Base-by-base conservation (phyloP, 2,888 invertebrate species). In the Drosophila monieri region DNA sequence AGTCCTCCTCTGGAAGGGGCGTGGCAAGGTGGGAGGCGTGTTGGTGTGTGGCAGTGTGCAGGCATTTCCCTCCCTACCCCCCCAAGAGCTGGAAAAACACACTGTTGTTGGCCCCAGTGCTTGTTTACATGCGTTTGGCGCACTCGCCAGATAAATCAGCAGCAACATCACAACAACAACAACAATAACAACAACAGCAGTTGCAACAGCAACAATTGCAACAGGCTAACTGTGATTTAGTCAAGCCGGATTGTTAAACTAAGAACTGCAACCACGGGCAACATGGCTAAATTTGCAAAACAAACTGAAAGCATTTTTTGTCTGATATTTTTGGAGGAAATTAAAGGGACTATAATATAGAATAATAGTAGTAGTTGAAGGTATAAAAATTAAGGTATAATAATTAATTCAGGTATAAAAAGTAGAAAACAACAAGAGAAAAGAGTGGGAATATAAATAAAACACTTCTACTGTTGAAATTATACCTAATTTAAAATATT, bases 101-200 rank as follows among this genome's bases (percentile, higher is more conserved):
- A 54, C 51, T 70, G 70, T 49, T 54, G 44, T 49, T 54, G 44
- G 51, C 52, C 59, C 49, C 47, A 76, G 32, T 54, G 64, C 78
- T 77, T 81, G 81, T 80, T 80, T 79, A 80, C 81, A 80, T 79
- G 80, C 76, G 72, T 79, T 80, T 76, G 80, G 81, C 77, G 76
- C 76, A 69, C 76, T 69, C 67, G 65, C 74, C 77, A 81, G 79
- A 79, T 81, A 64, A 66, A 62, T 74, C 59, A 71, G 62, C 37
- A 70, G 52, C 65, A 55, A 52, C 61, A 61, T 41, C 37, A 60
- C 21, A 49, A 44, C 30, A 46, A 30, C 52, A 41, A 18, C 37
- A 57, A 0, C 25, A 51, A n/a, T 27, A 44, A 21, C 71, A 46
- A 23, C 27, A 30, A 8, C 1, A 27, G 32, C 46, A 41, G 23